Evolutionary conservation across 2,797 vertebrate species (phyloP).

Genomic region (Phataginus tetradactyla): DNA sequence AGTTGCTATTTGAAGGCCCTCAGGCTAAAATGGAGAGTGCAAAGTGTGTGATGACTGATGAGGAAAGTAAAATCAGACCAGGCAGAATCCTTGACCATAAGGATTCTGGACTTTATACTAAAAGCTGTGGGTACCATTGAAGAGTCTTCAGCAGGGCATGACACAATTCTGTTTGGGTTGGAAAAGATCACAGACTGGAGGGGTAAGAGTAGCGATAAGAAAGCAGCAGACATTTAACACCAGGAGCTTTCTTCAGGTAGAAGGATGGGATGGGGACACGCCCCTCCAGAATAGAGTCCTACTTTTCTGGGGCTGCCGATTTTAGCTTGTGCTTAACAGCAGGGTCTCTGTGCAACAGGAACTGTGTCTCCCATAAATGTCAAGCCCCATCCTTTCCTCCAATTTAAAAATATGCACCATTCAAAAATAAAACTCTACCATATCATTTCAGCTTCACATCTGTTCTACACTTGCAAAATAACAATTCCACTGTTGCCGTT

Average conservation of each 20-base stretch:
- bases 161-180: background rate
- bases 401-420: constrained; percentile 55
- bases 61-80: background rate
- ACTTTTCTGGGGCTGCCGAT: background rate
- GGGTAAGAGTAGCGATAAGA: background rate
- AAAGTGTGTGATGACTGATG: background rate
- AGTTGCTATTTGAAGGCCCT: background rate
- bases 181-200: background rate
- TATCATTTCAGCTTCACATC: constrained; percentile 64
- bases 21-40: background rate
- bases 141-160: background rate
- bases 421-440: constrained; percentile 42
- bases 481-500: background rate
- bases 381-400: constrained; percentile 42
- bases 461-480: constrained; percentile 44
- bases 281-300: background rate
- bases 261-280: background rate
- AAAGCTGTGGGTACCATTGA: background rate
- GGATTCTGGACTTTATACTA: background rate
- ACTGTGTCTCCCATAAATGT: constrained; percentile 46
- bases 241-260: background rate
- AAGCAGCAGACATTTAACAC: background rate
- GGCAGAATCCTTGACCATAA: background rate
- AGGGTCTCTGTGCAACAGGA: background rate
- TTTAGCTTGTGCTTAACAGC: background rate